These are phyloP conservation scores for Oreotragus oreotragus DNA, from an alignment of 2,113 vertebrate species.

Conservation along the genomic window DNA sequence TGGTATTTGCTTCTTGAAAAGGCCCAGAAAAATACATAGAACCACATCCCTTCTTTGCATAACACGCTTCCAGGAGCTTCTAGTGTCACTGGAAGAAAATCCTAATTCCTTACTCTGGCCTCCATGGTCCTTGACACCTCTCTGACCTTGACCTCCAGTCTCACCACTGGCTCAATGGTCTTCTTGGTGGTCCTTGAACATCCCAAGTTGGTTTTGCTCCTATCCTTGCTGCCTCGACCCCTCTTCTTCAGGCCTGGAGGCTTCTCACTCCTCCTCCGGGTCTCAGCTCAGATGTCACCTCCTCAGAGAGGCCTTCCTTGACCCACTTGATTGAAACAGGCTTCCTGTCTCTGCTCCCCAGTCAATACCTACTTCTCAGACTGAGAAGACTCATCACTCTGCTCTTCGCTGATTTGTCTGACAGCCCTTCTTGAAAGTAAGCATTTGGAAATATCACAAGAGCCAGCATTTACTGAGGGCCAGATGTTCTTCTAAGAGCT, in stretches of 20 bases:
- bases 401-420: neutral
- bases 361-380: neutral
- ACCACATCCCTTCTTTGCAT: neutral
- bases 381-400: neutral
- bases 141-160: neutral
- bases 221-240: neutral
- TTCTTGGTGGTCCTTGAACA: neutral
- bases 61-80: neutral
- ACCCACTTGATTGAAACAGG: neutral
- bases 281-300: neutral
- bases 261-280: neutral
- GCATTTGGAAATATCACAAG: neutral
- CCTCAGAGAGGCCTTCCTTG: neutral
- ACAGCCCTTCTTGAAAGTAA: neutral
- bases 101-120: neutral
- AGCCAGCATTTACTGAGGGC: neutral
- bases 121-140: neutral
- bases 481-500: neutral
- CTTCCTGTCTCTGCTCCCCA: neutral
- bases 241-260: neutral
- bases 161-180: rapidly evolving
- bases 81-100: neutral
- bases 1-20: neutral
- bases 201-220: neutral
- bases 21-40: rapidly evolving